phyloP scores from a whole-genome alignment of 2,113 vertebrate species.

The Carollia perspicillata region DNA sequence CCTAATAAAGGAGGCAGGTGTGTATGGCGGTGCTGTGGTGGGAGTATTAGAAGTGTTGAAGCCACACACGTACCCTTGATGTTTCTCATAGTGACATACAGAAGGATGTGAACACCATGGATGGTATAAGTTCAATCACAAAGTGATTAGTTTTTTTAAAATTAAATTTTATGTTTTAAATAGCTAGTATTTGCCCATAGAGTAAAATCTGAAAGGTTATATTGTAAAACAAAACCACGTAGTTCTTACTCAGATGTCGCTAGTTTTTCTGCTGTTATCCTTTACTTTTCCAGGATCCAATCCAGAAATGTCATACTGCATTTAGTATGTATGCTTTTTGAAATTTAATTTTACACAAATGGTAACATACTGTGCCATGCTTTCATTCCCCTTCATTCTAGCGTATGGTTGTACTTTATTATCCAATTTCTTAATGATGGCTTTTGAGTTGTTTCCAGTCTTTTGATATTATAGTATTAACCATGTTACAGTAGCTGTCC shows the following conservation, averaged over 20 bases:
- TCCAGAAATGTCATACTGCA: not conserved
- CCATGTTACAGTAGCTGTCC: not conserved
- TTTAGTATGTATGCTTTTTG: not conserved
- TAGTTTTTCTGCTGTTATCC: not conserved
- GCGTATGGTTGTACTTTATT: slow-evolving; percentile 1
- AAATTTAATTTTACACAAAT: slow-evolving; percentile 5
- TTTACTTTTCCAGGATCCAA: not conserved
- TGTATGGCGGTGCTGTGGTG: not conserved
- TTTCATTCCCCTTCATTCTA: not conserved
- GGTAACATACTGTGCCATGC: not conserved
- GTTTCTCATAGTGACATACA: not conserved
- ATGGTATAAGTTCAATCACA: not conserved
- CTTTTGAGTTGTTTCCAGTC: not conserved
- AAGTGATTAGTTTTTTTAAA: not conserved
- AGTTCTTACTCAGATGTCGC: not conserved
- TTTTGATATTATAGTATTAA: slow-evolving; percentile 9
- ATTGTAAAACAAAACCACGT: not conserved
- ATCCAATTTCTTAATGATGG: not conserved
- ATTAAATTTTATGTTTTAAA: not conserved
- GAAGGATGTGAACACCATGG: not conserved
- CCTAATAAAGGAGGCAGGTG: not conserved
- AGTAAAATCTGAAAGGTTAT: not conserved
- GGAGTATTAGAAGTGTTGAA: not conserved
- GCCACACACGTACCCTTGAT: not conserved
- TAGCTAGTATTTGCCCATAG: not conserved